These are phyloP conservation scores for Elysia crispata DNA, from an alignment of 2,888 invertebrate genomes.

Conservation along the genomic window DNA sequence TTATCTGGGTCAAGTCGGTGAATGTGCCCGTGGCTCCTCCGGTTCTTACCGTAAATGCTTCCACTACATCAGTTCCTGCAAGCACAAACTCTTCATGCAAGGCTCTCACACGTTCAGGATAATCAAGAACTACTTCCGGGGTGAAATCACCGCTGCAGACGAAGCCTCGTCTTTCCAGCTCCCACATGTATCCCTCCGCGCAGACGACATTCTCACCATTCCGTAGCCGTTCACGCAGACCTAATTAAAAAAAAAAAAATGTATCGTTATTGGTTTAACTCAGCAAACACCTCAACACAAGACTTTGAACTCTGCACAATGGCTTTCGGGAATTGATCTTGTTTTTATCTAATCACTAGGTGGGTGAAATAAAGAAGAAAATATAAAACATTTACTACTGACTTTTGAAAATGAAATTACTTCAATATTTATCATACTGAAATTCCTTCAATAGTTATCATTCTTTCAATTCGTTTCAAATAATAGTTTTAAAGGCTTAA, in stretches of 20 bases:
- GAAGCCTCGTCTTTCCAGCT: slow-evolving; percentile 62
- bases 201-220: slow-evolving; percentile 56
- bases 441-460: too few relatives aligned
- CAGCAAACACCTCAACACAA: too few relatives aligned
- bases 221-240: slow-evolving; percentile 57
- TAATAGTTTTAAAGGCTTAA: too few relatives aligned
- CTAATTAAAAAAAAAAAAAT: slow-evolving; percentile 39
- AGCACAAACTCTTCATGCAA: slow-evolving; percentile 68
- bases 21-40: not conserved
- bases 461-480: too few relatives aligned
- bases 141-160: slow-evolving; percentile 59
- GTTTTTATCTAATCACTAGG: too few relatives aligned
- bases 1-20: not conserved
- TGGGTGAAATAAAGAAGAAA: too few relatives aligned
- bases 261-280: too few relatives aligned
- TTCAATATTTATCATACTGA: too few relatives aligned
- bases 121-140: slow-evolving; percentile 63
- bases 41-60: slow-evolving; percentile 63
- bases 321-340: too few relatives aligned
- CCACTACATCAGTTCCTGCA: slow-evolving; percentile 68
- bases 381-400: too few relatives aligned
- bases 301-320: too few relatives aligned
- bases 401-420: too few relatives aligned
- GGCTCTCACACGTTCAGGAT: slow-evolving; percentile 59
- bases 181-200: slow-evolving; percentile 65